Evolutionary conservation across 2,888 invertebrate species (phyloP), one percentile per base, ranked within the genome.

Genomic region (Disparrhopalites patrizii): DNA sequence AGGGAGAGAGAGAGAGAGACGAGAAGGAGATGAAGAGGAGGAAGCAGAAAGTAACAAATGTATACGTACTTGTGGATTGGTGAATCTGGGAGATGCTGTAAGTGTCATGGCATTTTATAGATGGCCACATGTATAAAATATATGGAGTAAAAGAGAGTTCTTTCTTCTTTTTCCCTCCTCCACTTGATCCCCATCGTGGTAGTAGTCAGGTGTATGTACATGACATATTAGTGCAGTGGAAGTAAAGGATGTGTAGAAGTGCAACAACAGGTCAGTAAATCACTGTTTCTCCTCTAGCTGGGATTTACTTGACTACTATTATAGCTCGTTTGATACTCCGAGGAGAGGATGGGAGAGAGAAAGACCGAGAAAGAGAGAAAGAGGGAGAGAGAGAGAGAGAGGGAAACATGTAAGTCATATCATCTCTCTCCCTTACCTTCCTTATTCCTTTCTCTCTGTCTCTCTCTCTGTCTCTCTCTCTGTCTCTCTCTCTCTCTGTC

Each of bases 251-350:
- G 50, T 50, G 60, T 51, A 61, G 61, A 52, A 61, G 61, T 54
- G 69, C 65, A 67, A 69, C 69, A 69, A 67, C 69, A 67, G 69
- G 69, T 67, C 67, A 67, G 67, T 69, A 69, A 69, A 69, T 69
- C 69, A 69, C 69, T 69, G 62, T 62, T 68, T 65, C 61, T 68
- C 60, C 60, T 68, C 63, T 40, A 51, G 64, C 63, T 64, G 64
- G 58, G 68, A 66, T 68, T 68, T 68, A 66, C 64, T 61, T 57
- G 65, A 54, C 50, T 65, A 58, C 61, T 61, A 61, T 61, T 61
- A 61, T 61, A 61, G 50, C 61, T 61, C 61, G 61, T 61, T n/a
- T 61, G 61, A 61, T 61, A 61, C 51, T n/a, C n/a, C n/a, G n/a
- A n/a, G n/a, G n/a, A n/a, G n/a, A n/a, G n/a, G n/a, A n/a, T n/a